Evolutionary conservation across 2,797 vertebrate species (phyloP), one percentile per base, ranked within the genome.

Genomic region (Tapera naevia): DNA sequence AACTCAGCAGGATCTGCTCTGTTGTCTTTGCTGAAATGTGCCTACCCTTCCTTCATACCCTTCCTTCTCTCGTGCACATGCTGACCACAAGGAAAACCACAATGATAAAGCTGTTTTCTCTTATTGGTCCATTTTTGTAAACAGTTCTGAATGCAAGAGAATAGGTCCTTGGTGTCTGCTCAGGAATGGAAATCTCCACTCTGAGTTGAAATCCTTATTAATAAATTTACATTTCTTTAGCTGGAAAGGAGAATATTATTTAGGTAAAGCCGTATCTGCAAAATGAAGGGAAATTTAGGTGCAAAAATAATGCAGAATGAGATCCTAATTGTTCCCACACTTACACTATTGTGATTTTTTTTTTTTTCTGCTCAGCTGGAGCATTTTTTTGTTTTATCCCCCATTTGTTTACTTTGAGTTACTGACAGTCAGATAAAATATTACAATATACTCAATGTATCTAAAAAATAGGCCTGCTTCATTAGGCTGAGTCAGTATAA

Each of bases 61-160:
- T 97, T 97, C 95, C 93, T 93, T 80, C 76, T 86, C 94, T 93
- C 33, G 67, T 93, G 88, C 94, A 87, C 65, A 96, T 91, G 93
- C 58, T 88, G 73, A 96, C 97, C 97, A 69, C 97, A 97, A 84
- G 71, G 51, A 83, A 94, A 96, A 95, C 97, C 97, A 97, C 97
- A 96, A 95, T 97, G 97, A 97, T 94, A 88, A 94, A 94, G 96
- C 94, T 91, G 28, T 96, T 96, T 94, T 94, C 81, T 90, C 92
- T 33, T 82, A 86, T 69, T 93, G 95, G 90, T 27, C 87, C 94
- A 76, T 91, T 93, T 93, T 76, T 89, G 94, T 96, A 97, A 97
- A 97, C 96, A 97, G 78, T 28, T 28, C 51, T 75, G 53, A 56
- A 41, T 25, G 67, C 41, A 25, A 5, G 16, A 93, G 61, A 79